Evolutionary conservation across 2,888 invertebrate species (phyloP).

Genomic region (Abscondita cerata): DNA sequence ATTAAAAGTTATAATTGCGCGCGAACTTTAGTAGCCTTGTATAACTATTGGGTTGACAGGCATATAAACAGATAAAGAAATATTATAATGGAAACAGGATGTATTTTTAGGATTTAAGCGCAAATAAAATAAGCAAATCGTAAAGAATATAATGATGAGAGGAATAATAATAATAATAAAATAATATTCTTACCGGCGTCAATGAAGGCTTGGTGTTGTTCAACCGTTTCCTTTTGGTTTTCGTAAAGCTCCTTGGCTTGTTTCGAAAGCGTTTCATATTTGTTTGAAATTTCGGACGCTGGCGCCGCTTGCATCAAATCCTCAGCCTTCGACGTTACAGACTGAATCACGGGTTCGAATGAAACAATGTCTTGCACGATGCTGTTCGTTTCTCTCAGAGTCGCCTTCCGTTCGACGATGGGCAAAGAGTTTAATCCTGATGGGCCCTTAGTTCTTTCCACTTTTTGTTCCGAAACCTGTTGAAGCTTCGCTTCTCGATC

Average conservation of each 20-base stretch:
- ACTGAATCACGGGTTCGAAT: constrained; percentile 97
- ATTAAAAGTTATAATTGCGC: too few species aligned
- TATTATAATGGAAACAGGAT: too few species aligned
- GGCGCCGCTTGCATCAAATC: constrained; percentile 91
- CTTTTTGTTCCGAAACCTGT: constrained; percentile 87
- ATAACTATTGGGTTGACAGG: too few species aligned
- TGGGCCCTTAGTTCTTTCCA: constrained; percentile 78
- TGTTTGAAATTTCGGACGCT: constrained; percentile 88
- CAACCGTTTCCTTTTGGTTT: constrained; percentile 88
- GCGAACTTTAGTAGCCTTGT: too few species aligned
- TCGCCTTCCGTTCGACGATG: constrained; percentile 87
- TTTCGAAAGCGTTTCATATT: constrained; percentile 88
- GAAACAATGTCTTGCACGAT: constrained; percentile 96
- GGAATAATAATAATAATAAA: too few species aligned
- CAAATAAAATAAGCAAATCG: too few species aligned
- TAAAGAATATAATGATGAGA: too few species aligned
- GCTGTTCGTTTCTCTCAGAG: constrained; percentile 88
- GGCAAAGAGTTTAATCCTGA: constrained; percentile 80
- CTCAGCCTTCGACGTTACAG: constrained; percentile 91
- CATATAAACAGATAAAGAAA: too few species aligned
- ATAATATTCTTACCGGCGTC: constrained; percentile 70
- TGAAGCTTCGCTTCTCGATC: constrained; percentile 92
- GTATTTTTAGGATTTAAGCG: too few species aligned
- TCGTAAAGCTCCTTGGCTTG: constrained; percentile 90
- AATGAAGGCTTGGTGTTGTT: constrained; percentile 90